Evolutionary conservation across 1,140 invertebrate genomes (phyloP).

Genomic region (Augochlora pura): DNA sequence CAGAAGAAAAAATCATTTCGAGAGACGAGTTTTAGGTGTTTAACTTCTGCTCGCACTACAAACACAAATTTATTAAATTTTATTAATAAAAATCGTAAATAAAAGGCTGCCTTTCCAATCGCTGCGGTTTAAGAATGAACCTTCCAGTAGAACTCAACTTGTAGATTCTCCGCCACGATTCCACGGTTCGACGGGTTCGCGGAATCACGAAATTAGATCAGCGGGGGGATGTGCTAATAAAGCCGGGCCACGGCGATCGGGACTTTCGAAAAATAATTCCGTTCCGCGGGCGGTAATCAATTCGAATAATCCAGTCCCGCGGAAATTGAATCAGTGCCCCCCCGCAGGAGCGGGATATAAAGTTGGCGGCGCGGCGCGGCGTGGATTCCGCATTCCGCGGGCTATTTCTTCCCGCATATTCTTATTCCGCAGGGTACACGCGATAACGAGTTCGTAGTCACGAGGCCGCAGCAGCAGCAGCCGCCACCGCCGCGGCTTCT

Average conservation of each 20-base stretch:
- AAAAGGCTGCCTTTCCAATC: not conserved
- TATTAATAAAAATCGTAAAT: no score
- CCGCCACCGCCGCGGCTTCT: slow-evolving; percentile 34
- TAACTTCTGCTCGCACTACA: no score
- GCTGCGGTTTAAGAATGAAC: not conserved
- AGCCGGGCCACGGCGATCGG: not conserved
- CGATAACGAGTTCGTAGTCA: slow-evolving; percentile 42
- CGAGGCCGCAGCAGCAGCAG: slow-evolving; percentile 5
- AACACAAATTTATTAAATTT: no score
- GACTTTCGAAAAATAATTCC: slow-evolving; percentile 1
- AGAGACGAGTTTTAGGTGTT: no score
- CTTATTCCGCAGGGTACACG: slow-evolving; percentile 28
- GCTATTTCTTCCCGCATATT: slow-evolving; percentile 19
- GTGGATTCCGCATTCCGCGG: slow-evolving; percentile 10
- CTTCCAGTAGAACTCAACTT: not conserved
- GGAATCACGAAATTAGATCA: no score
- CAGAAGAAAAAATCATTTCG: no score
- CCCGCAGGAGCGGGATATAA: not conserved
- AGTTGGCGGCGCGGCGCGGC: no score
- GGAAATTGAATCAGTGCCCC: not conserved
- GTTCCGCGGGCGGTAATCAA: slow-evolving; percentile 7
- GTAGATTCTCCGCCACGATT: not conserved
- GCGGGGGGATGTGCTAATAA: not conserved
- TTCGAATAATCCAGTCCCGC: not conserved
- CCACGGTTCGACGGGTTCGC: no score